Base-by-base conservation (phyloP, 37 sponge, comb jelly and placozoan species). In the Beroe ovata region DNA sequence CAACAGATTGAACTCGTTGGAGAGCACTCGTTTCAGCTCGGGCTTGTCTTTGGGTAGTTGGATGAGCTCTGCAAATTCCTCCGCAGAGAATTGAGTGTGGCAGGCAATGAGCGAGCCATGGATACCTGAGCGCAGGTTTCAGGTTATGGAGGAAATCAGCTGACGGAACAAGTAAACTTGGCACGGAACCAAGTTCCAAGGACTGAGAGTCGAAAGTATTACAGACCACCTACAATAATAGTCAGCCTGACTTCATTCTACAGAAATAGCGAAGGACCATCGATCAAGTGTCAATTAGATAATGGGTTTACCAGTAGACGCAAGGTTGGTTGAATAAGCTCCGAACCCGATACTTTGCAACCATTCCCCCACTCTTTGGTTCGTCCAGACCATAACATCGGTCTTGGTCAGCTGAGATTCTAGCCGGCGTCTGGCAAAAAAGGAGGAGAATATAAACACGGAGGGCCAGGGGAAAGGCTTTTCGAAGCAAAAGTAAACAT, bases 311-410 rank as follows among this genome's bases (percentile, higher is more conserved):
- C 84, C 84, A 42, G 84, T 33, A 25, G 8, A 42, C 1, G 84
- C 38, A 3, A 77, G 35, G 84, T 77, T 77, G 28, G 16, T 25
- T 22, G 84, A 30, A 54, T 77, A 77, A 8, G 33, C 47, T 33
- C 84, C 84, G 38, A 77, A 77, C 1, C 84, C 84, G 84, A 77
- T 35, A 40, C 84, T 77, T 25, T 77, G 84, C 11, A 77, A 25
- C 84, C 84, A 77, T 28, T 42, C 54, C 25, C 38, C 33, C 1
- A 77, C 84, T 22, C 84, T 38, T 29, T 77, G 84, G 47, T 77
- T 77, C 14, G 84, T 77, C 84, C 84, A 77, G 2, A 77, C 54
- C 84, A 77, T 42, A 1, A 77, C 84, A 20, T 77, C 84, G 11
- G 84, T 77, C 41, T 77, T 77, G 41, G 84, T 77, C 2, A 42